Conservation (phyloP, 2,113 vertebrate species). For the Eulacestoma nigropectus region DNA sequence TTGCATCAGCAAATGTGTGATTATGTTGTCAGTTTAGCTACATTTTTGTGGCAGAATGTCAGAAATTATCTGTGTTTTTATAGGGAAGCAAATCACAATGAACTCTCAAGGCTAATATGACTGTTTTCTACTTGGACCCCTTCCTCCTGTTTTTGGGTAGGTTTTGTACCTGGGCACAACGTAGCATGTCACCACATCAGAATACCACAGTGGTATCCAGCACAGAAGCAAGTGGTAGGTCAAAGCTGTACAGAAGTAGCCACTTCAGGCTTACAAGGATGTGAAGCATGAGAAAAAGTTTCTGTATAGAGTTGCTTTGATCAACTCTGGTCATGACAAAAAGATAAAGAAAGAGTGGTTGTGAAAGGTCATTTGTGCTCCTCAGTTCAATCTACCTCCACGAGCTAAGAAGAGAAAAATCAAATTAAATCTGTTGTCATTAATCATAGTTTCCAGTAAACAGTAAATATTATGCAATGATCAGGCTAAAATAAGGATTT, state of each 20-base stretch:
- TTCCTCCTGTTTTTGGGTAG: not conserved
- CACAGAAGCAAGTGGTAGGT: not conserved
- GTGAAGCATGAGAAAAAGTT: not conserved
- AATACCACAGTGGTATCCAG: not conserved
- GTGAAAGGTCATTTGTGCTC: not conserved
- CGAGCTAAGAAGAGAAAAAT: not conserved
- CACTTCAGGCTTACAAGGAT: not conserved
- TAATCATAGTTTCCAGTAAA: not conserved
- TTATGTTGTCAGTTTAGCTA: not conserved
- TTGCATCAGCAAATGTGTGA: not conserved
- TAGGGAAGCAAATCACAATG: fast-evolving
- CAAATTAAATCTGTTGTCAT: not conserved
- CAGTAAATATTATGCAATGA: not conserved
- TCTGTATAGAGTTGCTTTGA: not conserved
- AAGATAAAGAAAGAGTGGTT: not conserved
- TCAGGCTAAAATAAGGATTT: not conserved
- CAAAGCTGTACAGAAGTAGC: not conserved
- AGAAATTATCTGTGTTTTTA: not conserved
- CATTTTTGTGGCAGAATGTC: not conserved
- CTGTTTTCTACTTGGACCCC: not conserved
- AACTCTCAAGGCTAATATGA: not conserved
- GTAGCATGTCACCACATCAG: fast-evolving
- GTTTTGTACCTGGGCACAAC: not conserved
- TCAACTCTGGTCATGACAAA: not conserved
- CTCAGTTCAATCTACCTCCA: not conserved